Conservation (phyloP, 2,888 invertebrate species). For the Nomada ruficornis region DNA sequence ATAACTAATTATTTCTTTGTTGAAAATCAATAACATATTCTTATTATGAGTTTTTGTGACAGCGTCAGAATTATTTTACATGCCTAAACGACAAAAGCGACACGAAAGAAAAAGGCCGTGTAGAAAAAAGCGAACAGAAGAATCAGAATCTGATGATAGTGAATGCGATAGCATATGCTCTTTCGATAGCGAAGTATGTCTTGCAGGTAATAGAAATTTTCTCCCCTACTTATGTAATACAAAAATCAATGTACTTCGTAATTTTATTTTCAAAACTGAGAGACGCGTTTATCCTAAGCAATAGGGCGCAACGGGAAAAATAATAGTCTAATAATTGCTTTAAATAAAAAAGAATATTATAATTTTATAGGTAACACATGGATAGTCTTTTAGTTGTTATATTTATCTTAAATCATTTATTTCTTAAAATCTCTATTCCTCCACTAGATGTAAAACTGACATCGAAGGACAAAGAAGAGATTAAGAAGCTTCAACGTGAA, state of each 20-base stretch:
- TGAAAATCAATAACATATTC: not conserved
- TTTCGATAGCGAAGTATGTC: slow-evolving; percentile 71
- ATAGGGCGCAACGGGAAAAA: not conserved
- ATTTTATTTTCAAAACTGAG: too few species aligned
- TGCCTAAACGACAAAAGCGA: not conserved
- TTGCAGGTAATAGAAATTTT: slow-evolving; percentile 67
- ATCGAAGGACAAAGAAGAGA: slow-evolving; percentile 62
- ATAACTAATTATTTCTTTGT: not conserved
- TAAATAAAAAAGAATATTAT: too few species aligned
- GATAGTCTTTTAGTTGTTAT: not conserved
- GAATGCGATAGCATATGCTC: slow-evolving; percentile 74
- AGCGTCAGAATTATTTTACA: not conserved
- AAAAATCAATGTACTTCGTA: not conserved
- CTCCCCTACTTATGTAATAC: not conserved
- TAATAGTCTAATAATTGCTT: not conserved
- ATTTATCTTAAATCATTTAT: not conserved
- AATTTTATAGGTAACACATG: too few species aligned
- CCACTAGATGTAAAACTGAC: slow-evolving; percentile 68
- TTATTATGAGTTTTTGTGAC: not conserved
- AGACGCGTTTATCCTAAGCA: too few species aligned
- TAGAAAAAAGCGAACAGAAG: slow-evolving; percentile 12
- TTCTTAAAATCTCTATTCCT: not conserved
- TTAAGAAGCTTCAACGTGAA: slow-evolving; percentile 54
- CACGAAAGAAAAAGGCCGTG: slow-evolving; percentile 6
- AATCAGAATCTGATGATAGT: slow-evolving; percentile 29